phyloP scores from a whole-genome alignment of 1,140 invertebrate species.

The Mylabris phalerata region DNA sequence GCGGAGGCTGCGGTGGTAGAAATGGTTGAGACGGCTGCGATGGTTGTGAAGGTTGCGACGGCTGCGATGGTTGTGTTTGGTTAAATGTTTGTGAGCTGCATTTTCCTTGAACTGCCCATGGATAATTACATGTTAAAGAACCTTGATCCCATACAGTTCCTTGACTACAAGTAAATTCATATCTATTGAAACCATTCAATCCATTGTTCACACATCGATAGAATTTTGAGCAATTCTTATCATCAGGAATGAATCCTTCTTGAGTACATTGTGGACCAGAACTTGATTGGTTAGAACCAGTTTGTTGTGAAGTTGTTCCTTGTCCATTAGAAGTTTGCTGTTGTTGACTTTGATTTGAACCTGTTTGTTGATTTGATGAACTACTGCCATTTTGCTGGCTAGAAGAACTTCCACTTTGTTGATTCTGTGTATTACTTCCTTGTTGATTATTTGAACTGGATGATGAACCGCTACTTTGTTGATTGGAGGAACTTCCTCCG shows the following conservation, averaged over 20 bases:
- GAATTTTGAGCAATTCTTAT: conserved; percentile 57
- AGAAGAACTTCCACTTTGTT: too few relatives aligned
- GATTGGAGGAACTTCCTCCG: background rate
- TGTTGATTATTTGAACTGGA: background rate
- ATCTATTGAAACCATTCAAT: conserved; percentile 49
- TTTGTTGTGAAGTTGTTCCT: background rate
- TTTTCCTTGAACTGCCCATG: conserved; percentile 10
- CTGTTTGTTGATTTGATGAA: background rate
- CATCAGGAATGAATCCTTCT: conserved; percentile 53
- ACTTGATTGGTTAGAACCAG: background rate
- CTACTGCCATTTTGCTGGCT: conserved; percentile 11
- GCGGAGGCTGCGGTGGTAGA: background rate
- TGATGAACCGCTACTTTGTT: background rate
- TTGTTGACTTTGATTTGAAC: background rate
- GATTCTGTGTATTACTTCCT: background rate
- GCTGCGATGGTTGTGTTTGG: too few relatives aligned
- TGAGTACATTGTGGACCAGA: conserved; percentile 32
- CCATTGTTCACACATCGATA: conserved; percentile 60
- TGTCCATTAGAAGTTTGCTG: background rate
- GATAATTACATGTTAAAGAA: conserved; percentile 9
- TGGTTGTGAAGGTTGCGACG: too few relatives aligned
- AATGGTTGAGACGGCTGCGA: too few relatives aligned
- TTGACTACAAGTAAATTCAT: conserved; percentile 57
- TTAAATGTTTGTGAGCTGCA: conserved; percentile 1
- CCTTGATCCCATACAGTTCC: conserved; percentile 30